A percentile compares a stretch with the other conserved stretches of the same genome.
Conservation (phyloP, 2,797 vertebrate genomes). For the Spinus pinus region DNA sequence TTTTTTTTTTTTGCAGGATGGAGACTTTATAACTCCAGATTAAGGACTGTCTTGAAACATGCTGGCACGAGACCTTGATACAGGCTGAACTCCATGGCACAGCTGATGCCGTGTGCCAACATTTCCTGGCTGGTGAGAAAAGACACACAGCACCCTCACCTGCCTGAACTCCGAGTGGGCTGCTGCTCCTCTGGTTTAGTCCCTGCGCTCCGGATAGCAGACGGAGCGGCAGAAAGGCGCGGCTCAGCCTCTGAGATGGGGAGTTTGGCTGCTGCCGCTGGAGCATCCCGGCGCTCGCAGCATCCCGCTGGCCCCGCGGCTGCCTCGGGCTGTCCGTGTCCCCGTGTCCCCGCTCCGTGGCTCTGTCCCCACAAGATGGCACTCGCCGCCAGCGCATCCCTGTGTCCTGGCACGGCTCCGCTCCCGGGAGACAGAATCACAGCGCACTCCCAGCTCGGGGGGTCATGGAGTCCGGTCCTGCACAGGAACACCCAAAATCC, state of each 20-base stretch:
- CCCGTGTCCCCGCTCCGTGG: background rate
- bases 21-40: background rate
- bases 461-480: rapidly evolving
- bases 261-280: rapidly evolving
- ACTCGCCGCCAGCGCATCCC: slow-evolving; percentile 41
- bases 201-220: rapidly evolving
- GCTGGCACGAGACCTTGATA: background rate
- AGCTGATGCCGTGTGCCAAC: background rate
- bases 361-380: slow-evolving; percentile 61
- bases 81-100: background rate
- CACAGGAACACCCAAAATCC: background rate
- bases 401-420: rapidly evolving
- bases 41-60: background rate
- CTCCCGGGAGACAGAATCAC: background rate
- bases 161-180: background rate
- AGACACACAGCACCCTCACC: background rate
- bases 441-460: rapidly evolving
- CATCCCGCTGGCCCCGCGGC: background rate
- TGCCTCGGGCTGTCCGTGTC: background rate
- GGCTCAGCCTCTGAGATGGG: rapidly evolving
- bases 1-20: background rate
- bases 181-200: rapidly evolving
- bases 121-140: background rate
- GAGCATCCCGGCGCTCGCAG: background rate
- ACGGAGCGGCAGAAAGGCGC: rapidly evolving